These are phyloP conservation scores for Emmelina monodactyla DNA, from an alignment of 2,888 invertebrate species.

Conservation along the genomic window DNA sequence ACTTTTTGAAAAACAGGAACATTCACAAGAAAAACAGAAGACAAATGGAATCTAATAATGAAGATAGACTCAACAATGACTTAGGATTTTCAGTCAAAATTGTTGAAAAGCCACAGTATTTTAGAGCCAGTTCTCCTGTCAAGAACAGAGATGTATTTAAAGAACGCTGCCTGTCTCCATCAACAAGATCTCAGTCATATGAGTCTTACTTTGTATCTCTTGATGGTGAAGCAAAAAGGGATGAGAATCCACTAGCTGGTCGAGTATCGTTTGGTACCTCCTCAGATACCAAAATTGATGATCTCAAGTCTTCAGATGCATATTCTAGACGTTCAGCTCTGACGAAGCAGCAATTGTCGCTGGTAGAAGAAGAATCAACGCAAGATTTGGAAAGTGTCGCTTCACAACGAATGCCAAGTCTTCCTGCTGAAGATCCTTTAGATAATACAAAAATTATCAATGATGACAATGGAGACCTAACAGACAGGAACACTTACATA, in stretches of 20 bases:
- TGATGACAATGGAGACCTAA: conserved; percentile 18
- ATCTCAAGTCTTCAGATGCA: conserved; percentile 37
- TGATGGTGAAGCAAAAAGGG: conserved; percentile 25
- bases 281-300: conserved; percentile 25
- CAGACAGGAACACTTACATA: conserved; percentile 20
- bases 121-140: conserved; percentile 28
- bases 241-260: conserved; percentile 24
- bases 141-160: conserved; percentile 27
- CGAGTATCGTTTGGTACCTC: conserved; percentile 32
- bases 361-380: conserved; percentile 59
- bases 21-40: conserved; percentile 36
- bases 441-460: conserved; percentile 21
- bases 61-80: conserved; percentile 25
- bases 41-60: conserved; percentile 30
- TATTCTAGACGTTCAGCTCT: conserved; percentile 34
- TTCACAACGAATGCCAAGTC: conserved; percentile 37
- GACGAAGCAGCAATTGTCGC: conserved; percentile 50
- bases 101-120: conserved; percentile 28
- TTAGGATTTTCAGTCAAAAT: conserved; percentile 51
- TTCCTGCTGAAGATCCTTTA: conserved; percentile 35
- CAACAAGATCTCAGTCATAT: conserved; percentile 30
- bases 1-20: conserved; percentile 40
- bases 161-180: conserved; percentile 31
- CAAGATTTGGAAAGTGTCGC: conserved; percentile 54
- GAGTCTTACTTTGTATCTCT: conserved; percentile 47